A percentile compares a stretch with the other conserved stretches of the same genome.
These are phyloP conservation scores for Drosophila prolongata DNA, from an alignment of 2,888 invertebrate species.

Conservation along the genomic window DNA sequence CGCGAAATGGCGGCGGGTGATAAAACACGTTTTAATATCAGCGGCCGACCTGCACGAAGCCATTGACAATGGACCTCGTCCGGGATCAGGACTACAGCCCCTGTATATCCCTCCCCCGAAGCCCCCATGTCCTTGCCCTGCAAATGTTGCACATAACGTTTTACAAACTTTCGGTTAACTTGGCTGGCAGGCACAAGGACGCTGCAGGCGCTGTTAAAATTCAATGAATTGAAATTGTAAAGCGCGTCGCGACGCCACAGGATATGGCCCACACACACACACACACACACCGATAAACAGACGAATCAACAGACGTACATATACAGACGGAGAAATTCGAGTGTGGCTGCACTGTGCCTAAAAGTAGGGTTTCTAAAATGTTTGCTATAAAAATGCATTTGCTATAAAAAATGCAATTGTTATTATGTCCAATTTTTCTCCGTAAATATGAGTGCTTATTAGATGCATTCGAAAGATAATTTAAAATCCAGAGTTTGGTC, in stretches of 20 bases:
- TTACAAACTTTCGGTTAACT: slow-evolving; percentile 71
- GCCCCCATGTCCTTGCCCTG: not conserved
- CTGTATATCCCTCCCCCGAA: slow-evolving; percentile 4
- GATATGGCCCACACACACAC: slow-evolving; percentile 39
- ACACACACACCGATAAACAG: slow-evolving; percentile 18
- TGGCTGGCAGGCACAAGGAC: slow-evolving; percentile 21
- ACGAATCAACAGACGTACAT: slow-evolving; percentile 20
- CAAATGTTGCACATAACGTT: slow-evolving; percentile 63
- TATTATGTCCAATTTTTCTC: too few relatives aligned
- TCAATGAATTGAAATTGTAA: slow-evolving; percentile 80
- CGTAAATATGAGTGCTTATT: too few relatives aligned
- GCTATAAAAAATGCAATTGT: too few relatives aligned
- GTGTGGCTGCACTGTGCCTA: too few relatives aligned
- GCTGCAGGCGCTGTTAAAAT: slow-evolving; percentile 74
- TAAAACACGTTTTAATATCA: slow-evolving; percentile 80
- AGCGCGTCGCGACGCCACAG: slow-evolving; percentile 61
- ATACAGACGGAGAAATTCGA: slow-evolving; percentile 15
- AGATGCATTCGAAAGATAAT: too few relatives aligned
- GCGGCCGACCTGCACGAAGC: slow-evolving; percentile 33
- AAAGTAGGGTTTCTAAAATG: too few relatives aligned
- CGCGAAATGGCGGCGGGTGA: slow-evolving; percentile 78
- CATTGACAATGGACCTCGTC: slow-evolving; percentile 37
- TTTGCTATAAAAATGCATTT: too few relatives aligned
- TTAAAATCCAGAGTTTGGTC: too few relatives aligned
- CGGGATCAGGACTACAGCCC: slow-evolving; percentile 35